phyloP scores from a whole-genome alignment of 2,113 vertebrate genomes.

The Alexandromys fortis region DNA sequence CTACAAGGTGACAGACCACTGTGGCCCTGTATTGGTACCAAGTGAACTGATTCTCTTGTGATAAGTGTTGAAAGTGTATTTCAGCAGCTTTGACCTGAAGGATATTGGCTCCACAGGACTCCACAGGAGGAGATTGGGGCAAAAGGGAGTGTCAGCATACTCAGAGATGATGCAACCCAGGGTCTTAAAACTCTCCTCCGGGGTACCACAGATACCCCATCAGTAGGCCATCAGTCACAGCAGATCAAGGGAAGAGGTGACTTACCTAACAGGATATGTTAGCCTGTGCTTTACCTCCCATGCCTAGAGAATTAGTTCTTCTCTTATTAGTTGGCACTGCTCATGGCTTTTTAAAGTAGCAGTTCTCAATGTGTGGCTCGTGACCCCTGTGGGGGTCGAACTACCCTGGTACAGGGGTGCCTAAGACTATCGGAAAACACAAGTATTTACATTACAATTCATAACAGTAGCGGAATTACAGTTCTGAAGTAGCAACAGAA shows the following conservation, averaged over 20 bases:
- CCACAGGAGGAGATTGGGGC: not conserved
- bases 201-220: not conserved
- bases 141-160: not conserved
- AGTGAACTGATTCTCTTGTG: not conserved
- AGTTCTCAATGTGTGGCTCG: not conserved
- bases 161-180: not conserved
- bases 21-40: not conserved
- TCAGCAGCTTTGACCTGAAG: slow-evolving; percentile 4
- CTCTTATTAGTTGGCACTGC: not conserved
- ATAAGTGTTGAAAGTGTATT: slow-evolving; percentile 7
- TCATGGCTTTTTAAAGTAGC: not conserved
- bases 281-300: not conserved
- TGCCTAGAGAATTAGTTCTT: not conserved
- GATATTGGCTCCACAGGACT: not conserved
- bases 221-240: not conserved
- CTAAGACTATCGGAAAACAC: too few species aligned
- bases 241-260: not conserved
- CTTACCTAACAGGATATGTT: not conserved
- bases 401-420: not conserved
- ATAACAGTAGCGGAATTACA: not conserved
- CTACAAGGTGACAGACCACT: not conserved
- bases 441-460: not conserved
- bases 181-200: not conserved
- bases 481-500: not conserved
- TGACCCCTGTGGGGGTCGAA: not conserved